phyloP scores from a whole-genome alignment of 2,888 invertebrate species.

The Pemphredon lugubris region DNA sequence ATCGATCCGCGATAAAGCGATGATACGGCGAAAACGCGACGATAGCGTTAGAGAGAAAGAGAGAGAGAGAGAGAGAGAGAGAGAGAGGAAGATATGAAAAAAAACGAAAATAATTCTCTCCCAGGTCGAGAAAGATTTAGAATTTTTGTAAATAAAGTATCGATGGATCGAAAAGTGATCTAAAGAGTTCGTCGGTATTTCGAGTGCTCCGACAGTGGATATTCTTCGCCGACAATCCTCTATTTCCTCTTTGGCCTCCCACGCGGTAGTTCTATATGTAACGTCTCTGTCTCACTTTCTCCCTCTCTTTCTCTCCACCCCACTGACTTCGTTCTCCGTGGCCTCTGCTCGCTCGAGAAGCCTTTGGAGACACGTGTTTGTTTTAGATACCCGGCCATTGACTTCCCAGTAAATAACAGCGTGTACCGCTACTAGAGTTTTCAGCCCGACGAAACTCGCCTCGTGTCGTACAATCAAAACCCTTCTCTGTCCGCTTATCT shows the following conservation, averaged over 20 bases:
- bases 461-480: constrained; percentile 29
- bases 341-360: constrained; percentile 52
- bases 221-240: constrained; percentile 39
- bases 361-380: constrained; percentile 75
- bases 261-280: constrained; percentile 22
- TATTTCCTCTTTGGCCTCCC: constrained; percentile 51
- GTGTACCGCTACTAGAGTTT: constrained; percentile 39
- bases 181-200: constrained; percentile 27
- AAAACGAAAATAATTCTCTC: too few species aligned
- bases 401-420: constrained; percentile 70
- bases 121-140: too few species aligned
- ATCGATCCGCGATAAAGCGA: too few species aligned
- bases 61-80: too few species aligned
- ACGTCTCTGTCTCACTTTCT: constrained; percentile 7
- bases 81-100: too few species aligned
- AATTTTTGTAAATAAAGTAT: too few species aligned
- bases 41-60: too few species aligned
- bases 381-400: constrained; percentile 79
- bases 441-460: constrained; percentile 39
- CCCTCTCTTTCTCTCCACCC: constrained; percentile 23
- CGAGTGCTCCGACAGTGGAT: constrained; percentile 32
- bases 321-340: constrained; percentile 50
- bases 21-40: too few species aligned
- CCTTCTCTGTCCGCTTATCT: constrained; percentile 12
- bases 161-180: too few species aligned